Evolutionary conservation across 1,140 invertebrate genomes (phyloP).

Genomic region (Agrypnia vestita): DNA sequence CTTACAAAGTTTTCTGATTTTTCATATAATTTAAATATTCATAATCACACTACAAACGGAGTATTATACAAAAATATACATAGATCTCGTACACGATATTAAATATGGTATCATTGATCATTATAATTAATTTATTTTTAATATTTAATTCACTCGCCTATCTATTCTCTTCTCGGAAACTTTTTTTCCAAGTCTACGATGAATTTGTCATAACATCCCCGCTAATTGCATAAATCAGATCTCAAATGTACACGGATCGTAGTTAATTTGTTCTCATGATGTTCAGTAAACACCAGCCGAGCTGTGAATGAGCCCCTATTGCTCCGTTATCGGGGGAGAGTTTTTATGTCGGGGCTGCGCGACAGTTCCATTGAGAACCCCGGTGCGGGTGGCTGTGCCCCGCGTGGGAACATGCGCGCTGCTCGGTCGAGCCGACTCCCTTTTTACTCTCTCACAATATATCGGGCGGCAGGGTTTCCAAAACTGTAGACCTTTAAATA

Average conservation of each 20-base stretch:
- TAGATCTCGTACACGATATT: no score
- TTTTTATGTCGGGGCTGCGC: slow-evolving; percentile 15
- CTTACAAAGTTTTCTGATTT: no score
- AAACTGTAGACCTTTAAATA: neutral
- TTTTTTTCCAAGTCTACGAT: no score
- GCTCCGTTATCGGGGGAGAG: neutral
- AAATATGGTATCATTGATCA: no score
- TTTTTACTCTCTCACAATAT: neutral
- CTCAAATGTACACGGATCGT: slow-evolving; percentile 16
- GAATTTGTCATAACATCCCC: no score
- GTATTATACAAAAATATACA: no score
- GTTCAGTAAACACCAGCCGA: slow-evolving; percentile 9
- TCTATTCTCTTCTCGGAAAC: no score
- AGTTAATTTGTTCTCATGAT: slow-evolving; percentile 29
- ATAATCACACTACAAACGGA: no score
- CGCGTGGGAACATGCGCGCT: slow-evolving; percentile 19
- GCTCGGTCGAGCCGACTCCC: neutral
- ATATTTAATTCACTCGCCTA: no score
- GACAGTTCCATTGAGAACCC: slow-evolving; percentile 26
- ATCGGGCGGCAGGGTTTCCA: neutral
- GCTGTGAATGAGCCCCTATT: slow-evolving; percentile 30
- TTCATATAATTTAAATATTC: no score
- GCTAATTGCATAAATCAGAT: slow-evolving; percentile 8
- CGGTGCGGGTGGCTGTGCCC: neutral
- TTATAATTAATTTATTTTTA: no score